Conservation (phyloP, 2,888 invertebrate genomes). For the Amaurobius ferox region DNA sequence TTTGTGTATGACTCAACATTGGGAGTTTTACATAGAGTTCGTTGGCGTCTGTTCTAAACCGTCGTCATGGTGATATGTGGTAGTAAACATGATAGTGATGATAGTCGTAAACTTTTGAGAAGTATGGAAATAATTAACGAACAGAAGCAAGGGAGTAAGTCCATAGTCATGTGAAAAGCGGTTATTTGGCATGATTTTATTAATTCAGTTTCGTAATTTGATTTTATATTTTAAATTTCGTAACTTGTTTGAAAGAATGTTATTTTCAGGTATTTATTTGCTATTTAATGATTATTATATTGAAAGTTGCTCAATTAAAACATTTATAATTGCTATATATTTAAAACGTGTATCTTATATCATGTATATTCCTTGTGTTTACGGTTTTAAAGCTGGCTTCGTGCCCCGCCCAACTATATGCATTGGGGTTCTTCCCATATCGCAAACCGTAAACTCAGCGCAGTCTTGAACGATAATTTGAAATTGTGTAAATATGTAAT, state of each 20-base stretch:
- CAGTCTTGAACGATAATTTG: too few relatives aligned
- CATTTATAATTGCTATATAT: not conserved
- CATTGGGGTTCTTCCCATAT: not conserved
- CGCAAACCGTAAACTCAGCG: too few relatives aligned
- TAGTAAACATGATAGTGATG: slow-evolving; percentile 73
- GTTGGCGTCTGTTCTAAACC: slow-evolving; percentile 44
- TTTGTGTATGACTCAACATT: slow-evolving; percentile 29
- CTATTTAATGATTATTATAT: not conserved
- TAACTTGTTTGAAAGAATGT: not conserved
- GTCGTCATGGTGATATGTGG: slow-evolving; percentile 74
- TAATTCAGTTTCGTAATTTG: not conserved
- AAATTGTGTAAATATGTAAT: too few relatives aligned
- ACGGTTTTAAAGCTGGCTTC: not conserved
- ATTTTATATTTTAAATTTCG: not conserved
- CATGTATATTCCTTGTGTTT: not conserved
- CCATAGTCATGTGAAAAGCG: not conserved
- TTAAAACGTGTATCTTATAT: not conserved
- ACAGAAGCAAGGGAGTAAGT: slow-evolving; percentile 73
- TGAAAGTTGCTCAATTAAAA: not conserved
- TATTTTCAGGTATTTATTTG: slow-evolving; percentile 14
- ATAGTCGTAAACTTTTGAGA: slow-evolving; percentile 73
- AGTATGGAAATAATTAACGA: slow-evolving; percentile 74
- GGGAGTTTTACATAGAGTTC: slow-evolving; percentile 47
- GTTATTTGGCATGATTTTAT: not conserved
- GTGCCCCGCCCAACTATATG: slow-evolving; percentile 11